Percentiles rank a stretch among this genome's conserved stretches.
phyloP scores from a whole-genome alignment of 1,140 invertebrate species.

The Lutraria rhynchaena region DNA sequence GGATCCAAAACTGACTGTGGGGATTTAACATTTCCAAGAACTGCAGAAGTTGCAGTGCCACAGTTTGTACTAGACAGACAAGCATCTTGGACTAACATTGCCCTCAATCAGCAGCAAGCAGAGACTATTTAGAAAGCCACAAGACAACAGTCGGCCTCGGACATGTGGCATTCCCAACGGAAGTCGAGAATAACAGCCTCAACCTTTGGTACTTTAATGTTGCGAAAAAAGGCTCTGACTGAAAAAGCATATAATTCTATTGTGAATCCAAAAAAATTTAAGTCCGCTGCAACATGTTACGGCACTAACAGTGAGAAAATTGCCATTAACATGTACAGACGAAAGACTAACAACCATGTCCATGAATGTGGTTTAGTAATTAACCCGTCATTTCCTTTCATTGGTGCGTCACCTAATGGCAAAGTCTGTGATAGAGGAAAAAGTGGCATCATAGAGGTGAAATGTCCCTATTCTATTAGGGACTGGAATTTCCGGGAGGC shows the following conservation, averaged over 20 bases:
- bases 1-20: not conserved
- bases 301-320: constrained; percentile 11
- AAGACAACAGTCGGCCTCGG: constrained; percentile 6
- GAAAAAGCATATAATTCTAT: constrained; percentile 17
- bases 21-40: not conserved
- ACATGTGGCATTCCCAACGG: constrained; percentile 4
- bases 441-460: constrained; percentile 41
- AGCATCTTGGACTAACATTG: not conserved
- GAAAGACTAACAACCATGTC: constrained; percentile 42
- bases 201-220: constrained; percentile 22
- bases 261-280: not conserved
- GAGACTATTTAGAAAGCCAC: not conserved
- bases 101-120: not conserved
- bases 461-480: constrained; percentile 37
- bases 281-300: constrained; percentile 3
- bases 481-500: constrained; percentile 19
- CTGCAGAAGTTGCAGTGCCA: not conserved
- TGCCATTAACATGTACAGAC: constrained; percentile 14
- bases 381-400: constrained; percentile 52
- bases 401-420: constrained; percentile 57
- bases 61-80: not conserved
- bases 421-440: constrained; percentile 47
- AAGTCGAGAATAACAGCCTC: not conserved
- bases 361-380: constrained; percentile 60
- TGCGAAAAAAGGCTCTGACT: not conserved